These are phyloP conservation scores for Drosophila acutilabella DNA, from an alignment of 2,888 invertebrate genomes.

Conservation along the genomic window DNA sequence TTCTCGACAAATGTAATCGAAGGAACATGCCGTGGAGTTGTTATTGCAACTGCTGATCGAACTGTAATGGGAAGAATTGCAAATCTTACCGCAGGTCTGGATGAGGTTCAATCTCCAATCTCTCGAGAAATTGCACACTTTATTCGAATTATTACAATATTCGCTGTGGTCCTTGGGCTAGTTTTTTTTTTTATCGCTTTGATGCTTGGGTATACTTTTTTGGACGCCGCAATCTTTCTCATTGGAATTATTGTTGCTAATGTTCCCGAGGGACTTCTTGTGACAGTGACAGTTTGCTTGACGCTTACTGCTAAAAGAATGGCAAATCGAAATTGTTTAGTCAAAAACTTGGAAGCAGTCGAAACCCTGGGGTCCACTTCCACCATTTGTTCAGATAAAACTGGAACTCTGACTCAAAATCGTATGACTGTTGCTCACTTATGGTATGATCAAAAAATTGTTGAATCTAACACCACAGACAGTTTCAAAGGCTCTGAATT, in stretches of 20 bases:
- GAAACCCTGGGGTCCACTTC: constrained; percentile 99
- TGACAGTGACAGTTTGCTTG: constrained; percentile 98
- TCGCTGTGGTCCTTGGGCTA: constrained; percentile 96
- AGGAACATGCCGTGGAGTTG: constrained; percentile 96
- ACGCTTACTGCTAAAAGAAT: constrained; percentile 99
- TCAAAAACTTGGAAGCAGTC: constrained; percentile 99
- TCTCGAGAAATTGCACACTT: constrained; percentile 99
- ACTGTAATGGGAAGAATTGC: constrained; percentile 98
- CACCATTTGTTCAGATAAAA: constrained; percentile 99
- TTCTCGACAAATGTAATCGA: constrained; percentile 98
- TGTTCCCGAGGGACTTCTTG: constrained; percentile 98
- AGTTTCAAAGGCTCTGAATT: constrained; percentile 97
- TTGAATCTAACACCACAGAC: constrained; percentile 99
- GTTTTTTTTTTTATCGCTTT: constrained; percentile 99
- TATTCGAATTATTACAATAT: constrained; percentile 98
- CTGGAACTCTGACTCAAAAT: constrained; percentile 98
- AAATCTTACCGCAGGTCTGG: constrained; percentile 95
- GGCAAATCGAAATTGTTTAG: constrained; percentile 99
- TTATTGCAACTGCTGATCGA: constrained; percentile 96
- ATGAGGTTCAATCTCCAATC: constrained; percentile 98
- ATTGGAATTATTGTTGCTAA: constrained; percentile 99
- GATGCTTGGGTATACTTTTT: constrained; percentile 98
- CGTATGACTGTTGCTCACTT: constrained; percentile 99
- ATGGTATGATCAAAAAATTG: constrained; percentile 99
- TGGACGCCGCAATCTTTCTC: constrained; percentile 99